A percentile compares a stretch with the other conserved stretches of the same genome.
phyloP scores from a whole-genome alignment of 2,113 vertebrate genomes.

The Labeo rohita region DNA sequence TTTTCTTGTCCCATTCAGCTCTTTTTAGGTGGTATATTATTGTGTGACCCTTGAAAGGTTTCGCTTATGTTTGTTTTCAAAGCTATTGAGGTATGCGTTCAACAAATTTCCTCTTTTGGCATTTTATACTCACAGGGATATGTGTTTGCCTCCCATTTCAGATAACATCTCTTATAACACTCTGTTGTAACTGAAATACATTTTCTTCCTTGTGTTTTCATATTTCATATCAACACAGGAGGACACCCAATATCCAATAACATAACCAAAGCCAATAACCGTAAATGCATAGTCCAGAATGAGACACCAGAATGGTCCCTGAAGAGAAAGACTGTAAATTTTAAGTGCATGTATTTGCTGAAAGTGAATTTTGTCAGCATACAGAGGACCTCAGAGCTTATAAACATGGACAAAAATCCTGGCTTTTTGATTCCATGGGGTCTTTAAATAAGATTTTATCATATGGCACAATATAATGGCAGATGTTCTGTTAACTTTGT shows the following conservation, averaged over 20 bases:
- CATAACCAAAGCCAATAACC: background rate
- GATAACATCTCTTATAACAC: background rate
- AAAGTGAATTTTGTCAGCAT: background rate
- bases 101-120: background rate
- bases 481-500: background rate
- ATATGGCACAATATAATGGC: background rate
- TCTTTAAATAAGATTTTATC: background rate
- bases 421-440: background rate
- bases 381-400: background rate
- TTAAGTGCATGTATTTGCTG: background rate
- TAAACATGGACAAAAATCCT: background rate
- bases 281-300: background rate
- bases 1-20: background rate
- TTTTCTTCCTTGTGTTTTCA: background rate
- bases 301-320: background rate
- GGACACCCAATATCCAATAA: background rate
- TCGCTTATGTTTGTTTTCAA: background rate
- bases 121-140: background rate
- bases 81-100: background rate
- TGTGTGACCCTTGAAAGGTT: background rate
- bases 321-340: background rate
- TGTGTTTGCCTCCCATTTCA: background rate
- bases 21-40: background rate
- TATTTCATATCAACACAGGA: background rate
- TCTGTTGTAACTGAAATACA: background rate